Conservation (phyloP, 2,113 vertebrate genomes). For the Sminthopsis crassicaudata region DNA sequence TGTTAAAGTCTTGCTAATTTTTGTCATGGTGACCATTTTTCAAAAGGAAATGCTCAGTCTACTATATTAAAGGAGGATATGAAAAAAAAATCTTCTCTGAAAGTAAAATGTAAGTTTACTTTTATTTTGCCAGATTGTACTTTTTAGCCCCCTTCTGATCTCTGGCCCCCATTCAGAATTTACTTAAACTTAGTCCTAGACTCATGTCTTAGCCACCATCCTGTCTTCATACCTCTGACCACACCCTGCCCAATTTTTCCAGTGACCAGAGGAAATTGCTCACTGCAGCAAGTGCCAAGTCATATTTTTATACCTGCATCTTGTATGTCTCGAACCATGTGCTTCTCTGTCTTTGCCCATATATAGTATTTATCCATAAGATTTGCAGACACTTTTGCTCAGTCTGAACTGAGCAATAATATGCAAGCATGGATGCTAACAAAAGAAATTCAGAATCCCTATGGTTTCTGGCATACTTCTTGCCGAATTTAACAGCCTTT, state of each 20-base stretch:
- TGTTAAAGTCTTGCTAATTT: conserved; percentile 50
- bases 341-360: neutral
- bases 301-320: neutral
- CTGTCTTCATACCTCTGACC: neutral
- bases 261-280: neutral
- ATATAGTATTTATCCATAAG: neutral
- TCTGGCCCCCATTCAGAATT: neutral
- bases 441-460: neutral
- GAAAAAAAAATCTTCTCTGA: conserved; percentile 12
- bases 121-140: conserved; percentile 22
- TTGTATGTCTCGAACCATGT: neutral
- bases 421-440: neutral
- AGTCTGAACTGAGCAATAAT: neutral
- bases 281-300: neutral
- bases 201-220: neutral
- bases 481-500: neutral
- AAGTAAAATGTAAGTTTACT: conserved; percentile 42
- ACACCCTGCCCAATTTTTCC: neutral
- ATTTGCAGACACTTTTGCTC: neutral
- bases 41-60: neutral
- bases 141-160: conserved; percentile 4
- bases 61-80: neutral
- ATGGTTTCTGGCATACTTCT: neutral
- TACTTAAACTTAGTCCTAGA: neutral
- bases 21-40: neutral